Percentiles rank a stretch among this genome's conserved stretches.
phyloP scores from a whole-genome alignment of 2,797 vertebrate genomes.

The Apogon hyalosoma region DNA sequence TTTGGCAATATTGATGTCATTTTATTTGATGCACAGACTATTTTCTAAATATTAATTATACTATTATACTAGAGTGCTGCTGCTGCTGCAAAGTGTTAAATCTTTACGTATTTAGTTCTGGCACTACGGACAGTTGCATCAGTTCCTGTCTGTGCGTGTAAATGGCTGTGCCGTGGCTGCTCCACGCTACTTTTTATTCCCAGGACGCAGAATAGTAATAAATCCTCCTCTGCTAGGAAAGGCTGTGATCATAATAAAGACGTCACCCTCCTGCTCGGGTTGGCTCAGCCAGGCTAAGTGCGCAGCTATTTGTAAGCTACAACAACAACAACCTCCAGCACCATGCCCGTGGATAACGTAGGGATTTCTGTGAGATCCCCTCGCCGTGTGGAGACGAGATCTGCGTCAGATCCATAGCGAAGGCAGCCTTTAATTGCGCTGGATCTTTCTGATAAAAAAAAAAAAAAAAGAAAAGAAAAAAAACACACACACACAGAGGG shows the following conservation, averaged over 20 bases:
- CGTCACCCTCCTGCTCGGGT: constrained; percentile 81
- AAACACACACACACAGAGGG: constrained; percentile 10
- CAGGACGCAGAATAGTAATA: constrained; percentile 66
- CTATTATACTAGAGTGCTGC: not conserved
- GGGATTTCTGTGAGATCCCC: constrained; percentile 67
- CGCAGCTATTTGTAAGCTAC: constrained; percentile 82
- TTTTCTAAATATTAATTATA: not conserved
- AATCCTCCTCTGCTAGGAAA: constrained; percentile 66
- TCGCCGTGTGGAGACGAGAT: constrained; percentile 53
- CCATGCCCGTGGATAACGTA: constrained; percentile 75
- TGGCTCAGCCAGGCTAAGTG: constrained; percentile 79
- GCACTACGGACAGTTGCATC: constrained; percentile 62
- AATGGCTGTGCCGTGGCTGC: constrained; percentile 57
- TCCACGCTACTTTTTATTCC: constrained; percentile 70
- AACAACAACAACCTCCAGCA: constrained; percentile 77
- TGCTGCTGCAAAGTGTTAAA: not conserved
- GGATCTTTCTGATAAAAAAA: constrained; percentile 35
- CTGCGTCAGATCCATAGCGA: constrained; percentile 68
- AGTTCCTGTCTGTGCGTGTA: constrained; percentile 69
- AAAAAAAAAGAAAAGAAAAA: constrained; percentile 8
- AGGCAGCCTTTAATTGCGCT: constrained; percentile 47
- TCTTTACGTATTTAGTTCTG: constrained; percentile 31
- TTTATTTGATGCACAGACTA: too few species aligned
- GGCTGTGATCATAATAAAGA: constrained; percentile 81
- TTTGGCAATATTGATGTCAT: not conserved